A percentile compares a stretch with the other conserved stretches of the same genome.
These are phyloP conservation scores for Sebastes matsubarae DNA, from an alignment of 2,797 vertebrate species.

Conservation along the genomic window DNA sequence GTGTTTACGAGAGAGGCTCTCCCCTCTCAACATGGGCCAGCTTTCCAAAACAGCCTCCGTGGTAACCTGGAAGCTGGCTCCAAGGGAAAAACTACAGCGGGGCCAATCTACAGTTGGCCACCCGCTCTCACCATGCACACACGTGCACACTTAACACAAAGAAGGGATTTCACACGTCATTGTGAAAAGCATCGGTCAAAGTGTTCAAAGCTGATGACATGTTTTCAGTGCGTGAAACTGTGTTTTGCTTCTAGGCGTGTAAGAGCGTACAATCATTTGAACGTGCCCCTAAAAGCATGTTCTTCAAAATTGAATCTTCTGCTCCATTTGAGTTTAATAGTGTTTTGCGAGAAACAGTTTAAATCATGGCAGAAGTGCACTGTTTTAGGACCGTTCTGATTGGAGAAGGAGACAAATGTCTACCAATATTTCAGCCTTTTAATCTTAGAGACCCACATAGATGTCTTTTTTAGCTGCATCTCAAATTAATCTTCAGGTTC, in stretches of 20 bases:
- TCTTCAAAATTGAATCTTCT: not conserved
- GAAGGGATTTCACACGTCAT: slow-evolving; percentile 11
- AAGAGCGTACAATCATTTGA: not conserved
- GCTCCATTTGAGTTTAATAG: slow-evolving; percentile 5
- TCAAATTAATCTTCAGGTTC: fast-evolving
- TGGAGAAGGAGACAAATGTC: not conserved
- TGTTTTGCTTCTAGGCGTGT: not conserved
- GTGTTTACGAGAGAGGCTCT: slow-evolving; percentile 67
- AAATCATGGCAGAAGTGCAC: not conserved
- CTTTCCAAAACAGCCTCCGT: slow-evolving; percentile 83
- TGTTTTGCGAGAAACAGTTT: not conserved
- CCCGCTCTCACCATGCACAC: not conserved
- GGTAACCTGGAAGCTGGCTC: slow-evolving; percentile 70
- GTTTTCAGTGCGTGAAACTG: slow-evolving; percentile 7
- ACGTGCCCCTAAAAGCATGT: not conserved
- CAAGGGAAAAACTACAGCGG: slow-evolving; percentile 36
- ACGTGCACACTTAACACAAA: not conserved
- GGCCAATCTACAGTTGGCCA: slow-evolving; percentile 22
- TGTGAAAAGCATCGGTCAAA: slow-evolving; percentile 8
- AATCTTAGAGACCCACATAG: not conserved
- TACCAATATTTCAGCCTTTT: not conserved
- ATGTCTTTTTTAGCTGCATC: too few species aligned
- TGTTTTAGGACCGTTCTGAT: not conserved
- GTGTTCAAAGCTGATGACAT: slow-evolving; percentile 14
- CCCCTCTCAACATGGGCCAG: slow-evolving; percentile 74